Percentiles rank a stretch among this genome's conserved stretches.
Evolutionary conservation across 2,888 invertebrate genomes (phyloP).

Genomic region (Tipula unca): DNA sequence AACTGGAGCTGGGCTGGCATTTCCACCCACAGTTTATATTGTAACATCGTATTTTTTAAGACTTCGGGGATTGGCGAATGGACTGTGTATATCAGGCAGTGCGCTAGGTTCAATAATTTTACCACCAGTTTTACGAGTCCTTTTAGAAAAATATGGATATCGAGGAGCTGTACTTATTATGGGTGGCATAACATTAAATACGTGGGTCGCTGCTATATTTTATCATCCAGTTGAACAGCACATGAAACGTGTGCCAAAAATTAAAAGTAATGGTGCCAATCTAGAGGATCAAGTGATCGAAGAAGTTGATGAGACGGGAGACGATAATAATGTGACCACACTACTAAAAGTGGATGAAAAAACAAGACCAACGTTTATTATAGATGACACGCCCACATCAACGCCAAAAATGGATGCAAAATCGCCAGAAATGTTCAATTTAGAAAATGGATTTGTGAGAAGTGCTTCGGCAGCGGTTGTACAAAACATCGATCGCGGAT

Average conservation of each 20-base stretch:
- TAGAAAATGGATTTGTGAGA: constrained; percentile 46
- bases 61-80: constrained; percentile 72
- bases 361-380: constrained; percentile 34
- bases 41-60: constrained; percentile 79
- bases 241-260: constrained; percentile 54
- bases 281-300: constrained; percentile 37
- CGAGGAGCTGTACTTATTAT: constrained; percentile 74
- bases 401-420: constrained; percentile 30
- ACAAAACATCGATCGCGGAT: constrained; percentile 44
- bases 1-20: constrained; percentile 74
- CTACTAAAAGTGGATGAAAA: constrained; percentile 27
- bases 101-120: constrained; percentile 78
- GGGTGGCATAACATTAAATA: constrained; percentile 74
- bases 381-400: constrained; percentile 36
- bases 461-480: constrained; percentile 67
- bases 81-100: constrained; percentile 81
- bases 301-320: constrained; percentile 9
- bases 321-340: constrained; percentile 24
- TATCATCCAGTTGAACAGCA: constrained; percentile 79
- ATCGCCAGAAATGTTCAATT: constrained; percentile 29
- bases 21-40: constrained; percentile 84
- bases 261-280: constrained; percentile 30
- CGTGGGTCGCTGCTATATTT: constrained; percentile 73
- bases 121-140: constrained; percentile 63
- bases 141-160: constrained; percentile 67